Conservation (phyloP, 2,113 vertebrate species). For the Melanotaenia duboulayi region DNA sequence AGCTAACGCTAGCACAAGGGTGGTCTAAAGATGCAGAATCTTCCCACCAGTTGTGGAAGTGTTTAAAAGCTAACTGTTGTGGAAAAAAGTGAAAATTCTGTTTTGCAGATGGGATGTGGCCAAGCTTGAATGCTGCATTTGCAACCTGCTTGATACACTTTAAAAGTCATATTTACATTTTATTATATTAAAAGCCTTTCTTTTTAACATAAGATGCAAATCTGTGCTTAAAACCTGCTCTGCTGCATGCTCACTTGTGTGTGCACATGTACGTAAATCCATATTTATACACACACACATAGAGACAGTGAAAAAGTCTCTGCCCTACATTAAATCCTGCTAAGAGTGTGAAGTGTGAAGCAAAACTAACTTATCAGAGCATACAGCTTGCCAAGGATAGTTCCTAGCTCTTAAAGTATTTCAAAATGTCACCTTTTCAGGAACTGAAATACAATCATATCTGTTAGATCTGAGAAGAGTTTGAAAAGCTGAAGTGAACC, state of each 20-base stretch:
- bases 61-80: too few relatives aligned
- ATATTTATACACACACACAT: neutral
- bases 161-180: neutral
- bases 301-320: neutral
- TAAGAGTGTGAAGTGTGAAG: conserved; percentile 14
- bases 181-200: neutral
- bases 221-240: neutral
- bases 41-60: too few relatives aligned
- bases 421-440: conserved; percentile 14
- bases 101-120: neutral
- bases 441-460: neutral
- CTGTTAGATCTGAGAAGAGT: neutral
- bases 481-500: neutral
- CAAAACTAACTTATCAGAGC: neutral
- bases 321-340: conserved; percentile 18
- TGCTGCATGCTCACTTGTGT: neutral
- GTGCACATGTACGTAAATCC: neutral
- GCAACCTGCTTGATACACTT: neutral
- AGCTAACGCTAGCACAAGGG: too few relatives aligned
- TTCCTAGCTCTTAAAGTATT: neutral
- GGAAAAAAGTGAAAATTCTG: too few relatives aligned
- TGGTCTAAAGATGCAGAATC: too few relatives aligned
- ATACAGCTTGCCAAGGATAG: neutral
- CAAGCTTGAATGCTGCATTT: too few relatives aligned
- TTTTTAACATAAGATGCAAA: neutral